Base-by-base conservation (phyloP, 2,797 vertebrate species). In the Peromyscus nudipes region DNA sequence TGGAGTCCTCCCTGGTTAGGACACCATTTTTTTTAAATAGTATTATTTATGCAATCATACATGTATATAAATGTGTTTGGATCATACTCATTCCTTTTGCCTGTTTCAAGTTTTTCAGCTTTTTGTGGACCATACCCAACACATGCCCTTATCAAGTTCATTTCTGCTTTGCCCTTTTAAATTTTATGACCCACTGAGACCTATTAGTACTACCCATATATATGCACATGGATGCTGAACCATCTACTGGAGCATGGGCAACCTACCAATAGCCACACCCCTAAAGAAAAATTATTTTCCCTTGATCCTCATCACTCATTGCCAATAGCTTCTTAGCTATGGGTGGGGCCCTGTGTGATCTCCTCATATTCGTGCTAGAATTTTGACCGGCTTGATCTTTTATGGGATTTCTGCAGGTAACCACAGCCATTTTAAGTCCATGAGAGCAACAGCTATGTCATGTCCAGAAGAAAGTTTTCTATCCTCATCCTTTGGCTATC, bases 1-100 rank as follows among this genome's bases (percentile, higher is more conserved):
- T 99, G 94, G 99, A 93, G 87, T 99, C 99, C 49, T 98, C 98
- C 34, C 99, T 98, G 1, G 96, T 98, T 84, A 98, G 96, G 1
- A 99, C 99, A 14, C 91, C 93, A 91, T 98, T 57, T 29, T 77
- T 76, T 52, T 31, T 31, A 31, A 52, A 52, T 31, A 79, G 52
- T 81, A 81, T 49, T 23, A 37, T 0, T 77, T 77, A 49, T 34
- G 31, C 31, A 55, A 99, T 80, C 31, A 55, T 55, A 52, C 46
- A 79, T 52, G 29, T 21, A 79, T 31, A 79, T 29, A 52, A 17
- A 17, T 79, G 46, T 52, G 46, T 52, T 79, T 79, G 10, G 46
- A 73, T 34, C 1, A 79, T 34, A 31, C 29, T 34, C 46, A 34
- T 79, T 34, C 4, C 29, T 52, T 79, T 79, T 34, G 16, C 76